A percentile compares a stretch with the other conserved stretches of the same genome.
Conservation (phyloP, 1,140 invertebrate genomes). For the Megalopta genalis region DNA sequence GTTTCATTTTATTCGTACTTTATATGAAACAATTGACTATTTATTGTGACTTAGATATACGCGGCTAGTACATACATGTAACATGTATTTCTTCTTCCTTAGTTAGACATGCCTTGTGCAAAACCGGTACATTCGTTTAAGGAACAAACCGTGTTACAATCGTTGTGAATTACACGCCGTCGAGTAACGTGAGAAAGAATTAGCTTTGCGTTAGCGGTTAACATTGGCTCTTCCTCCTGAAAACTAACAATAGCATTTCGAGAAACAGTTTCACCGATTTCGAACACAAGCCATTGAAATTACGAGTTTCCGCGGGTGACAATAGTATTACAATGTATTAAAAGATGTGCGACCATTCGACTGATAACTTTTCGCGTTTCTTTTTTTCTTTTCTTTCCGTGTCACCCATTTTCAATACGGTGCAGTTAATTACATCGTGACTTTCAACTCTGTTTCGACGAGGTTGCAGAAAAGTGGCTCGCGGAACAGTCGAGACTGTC, state of each 20-base stretch:
- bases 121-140: slow-evolving; percentile 56
- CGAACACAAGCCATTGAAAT: slow-evolving; percentile 54
- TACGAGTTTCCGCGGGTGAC: slow-evolving; percentile 19
- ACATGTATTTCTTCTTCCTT: slow-evolving; percentile 69
- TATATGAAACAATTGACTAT: slow-evolving; percentile 79
- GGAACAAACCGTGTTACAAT: slow-evolving; percentile 38
- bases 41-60: slow-evolving; percentile 76
- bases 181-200: slow-evolving; percentile 22
- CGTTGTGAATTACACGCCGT: slow-evolving; percentile 27
- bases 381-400: not conserved
- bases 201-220: not conserved
- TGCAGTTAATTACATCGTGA: slow-evolving; percentile 68
- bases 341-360: slow-evolving; percentile 13
- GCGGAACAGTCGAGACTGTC: slow-evolving; percentile 24
- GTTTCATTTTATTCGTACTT: slow-evolving; percentile 70
- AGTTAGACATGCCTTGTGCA: slow-evolving; percentile 61
- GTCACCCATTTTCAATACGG: slow-evolving; percentile 36
- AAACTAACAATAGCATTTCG: slow-evolving; percentile 2
- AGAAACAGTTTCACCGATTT: slow-evolving; percentile 41
- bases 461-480: slow-evolving; percentile 62
- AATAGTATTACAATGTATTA: slow-evolving; percentile 45
- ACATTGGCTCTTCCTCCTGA: not conserved
- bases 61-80: slow-evolving; percentile 77
- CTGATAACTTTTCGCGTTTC: not conserved
- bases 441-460: slow-evolving; percentile 77